Evolutionary conservation across 2,888 invertebrate species (phyloP), one percentile per base, ranked within the genome.

Genomic region (Achlya flavicornis): DNA sequence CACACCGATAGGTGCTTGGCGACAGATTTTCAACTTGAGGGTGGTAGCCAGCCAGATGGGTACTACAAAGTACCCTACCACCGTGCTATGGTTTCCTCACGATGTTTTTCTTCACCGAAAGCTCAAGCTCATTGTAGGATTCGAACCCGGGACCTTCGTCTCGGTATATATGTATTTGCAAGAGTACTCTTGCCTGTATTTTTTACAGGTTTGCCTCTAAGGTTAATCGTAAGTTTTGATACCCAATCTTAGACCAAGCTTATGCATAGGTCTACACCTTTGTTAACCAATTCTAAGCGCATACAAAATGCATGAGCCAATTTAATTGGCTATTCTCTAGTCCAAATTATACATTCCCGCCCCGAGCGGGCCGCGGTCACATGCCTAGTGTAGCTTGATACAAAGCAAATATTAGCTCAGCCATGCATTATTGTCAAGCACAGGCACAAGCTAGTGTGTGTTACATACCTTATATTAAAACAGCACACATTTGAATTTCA

Each of bases 341-440:
- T 78, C 80, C 78, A 89, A 90, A 92, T 92, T 92, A 92, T 89
- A 92, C 88, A 93, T 88, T 91, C 92, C 87, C 89, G 92, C 93
- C 90, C 85, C 84, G 79, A 89, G 92, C 91, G 81, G 73, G 74
- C 84, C 86, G 85, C 85, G 90, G 91, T 85, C 88, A 84, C 89
- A 84, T 87, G 88, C 87, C 92, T 91, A 90, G 89, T 89, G 86
- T 85, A 85, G 86, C 85, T 84, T 84, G 90, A 87, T 89, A 92
- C 92, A 93, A 92, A 92, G 92, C 92, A 92, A 93, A 93, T 89
- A 92, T 93, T 93, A 93, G 92, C 75, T 70, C 91, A 90, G 81
- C 92, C 93, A 93, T 93, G 93, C 93, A 93, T 92, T 93, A 93
- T 93, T 93, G 93, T 93, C 93, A 93, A 92, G 91, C 91, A 84